Evolutionary conservation across 2,888 invertebrate species (phyloP).

Genomic region (Cenopis cana): DNA sequence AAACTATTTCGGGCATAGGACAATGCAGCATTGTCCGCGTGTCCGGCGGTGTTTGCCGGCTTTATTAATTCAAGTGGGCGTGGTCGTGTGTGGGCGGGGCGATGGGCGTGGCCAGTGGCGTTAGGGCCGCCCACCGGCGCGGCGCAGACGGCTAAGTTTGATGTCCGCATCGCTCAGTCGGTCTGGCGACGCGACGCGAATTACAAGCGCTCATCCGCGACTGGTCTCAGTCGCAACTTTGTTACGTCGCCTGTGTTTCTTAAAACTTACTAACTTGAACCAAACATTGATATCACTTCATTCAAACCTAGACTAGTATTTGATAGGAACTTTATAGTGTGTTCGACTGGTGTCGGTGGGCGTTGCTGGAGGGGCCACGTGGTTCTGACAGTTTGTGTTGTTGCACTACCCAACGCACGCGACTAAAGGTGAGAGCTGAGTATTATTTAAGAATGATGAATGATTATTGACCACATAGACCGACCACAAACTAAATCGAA

Average conservation of each 20-base stretch:
- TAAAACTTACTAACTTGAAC: constrained; percentile 50
- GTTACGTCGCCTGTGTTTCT: constrained; percentile 55
- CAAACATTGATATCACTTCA: constrained; percentile 28
- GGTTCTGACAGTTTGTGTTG: constrained; percentile 51
- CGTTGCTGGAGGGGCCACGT: constrained; percentile 55
- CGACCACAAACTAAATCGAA: neutral
- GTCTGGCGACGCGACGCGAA: constrained; percentile 71
- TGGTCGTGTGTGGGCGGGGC: constrained; percentile 69
- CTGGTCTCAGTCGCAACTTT: constrained; percentile 60
- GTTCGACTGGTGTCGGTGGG: constrained; percentile 51
- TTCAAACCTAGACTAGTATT: constrained; percentile 48
- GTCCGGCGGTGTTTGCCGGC: constrained; percentile 83
- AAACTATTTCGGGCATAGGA: constrained; percentile 84
- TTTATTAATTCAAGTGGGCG: constrained; percentile 84
- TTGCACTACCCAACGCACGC: constrained; percentile 70
- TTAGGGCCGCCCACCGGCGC: constrained; percentile 62
- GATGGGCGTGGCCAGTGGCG: constrained; percentile 60
- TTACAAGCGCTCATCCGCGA: constrained; percentile 68
- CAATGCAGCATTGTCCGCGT: constrained; percentile 84
- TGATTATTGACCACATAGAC: neutral
- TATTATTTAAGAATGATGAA: neutral
- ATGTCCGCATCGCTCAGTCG: constrained; percentile 66
- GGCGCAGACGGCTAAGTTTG: constrained; percentile 54
- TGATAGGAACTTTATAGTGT: constrained; percentile 43
- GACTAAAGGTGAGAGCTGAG: constrained; percentile 73